A percentile compares a stretch with the other conserved stretches of the same genome.
phyloP scores from a whole-genome alignment of 2,888 invertebrate genomes.

The Laothoe populi region DNA sequence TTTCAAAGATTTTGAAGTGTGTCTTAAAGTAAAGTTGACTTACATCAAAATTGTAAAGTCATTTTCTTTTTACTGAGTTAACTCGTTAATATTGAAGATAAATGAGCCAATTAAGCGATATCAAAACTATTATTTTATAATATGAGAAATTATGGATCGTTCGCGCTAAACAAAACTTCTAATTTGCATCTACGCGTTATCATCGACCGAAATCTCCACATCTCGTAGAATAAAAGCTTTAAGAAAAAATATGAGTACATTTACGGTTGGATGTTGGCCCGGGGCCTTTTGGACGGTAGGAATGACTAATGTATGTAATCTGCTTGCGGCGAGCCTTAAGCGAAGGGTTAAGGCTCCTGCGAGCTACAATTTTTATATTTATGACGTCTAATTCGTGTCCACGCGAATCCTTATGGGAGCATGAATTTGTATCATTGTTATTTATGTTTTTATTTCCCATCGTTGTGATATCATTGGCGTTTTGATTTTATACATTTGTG shows the following conservation, averaged over 20 bases:
- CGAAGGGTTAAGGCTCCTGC: conserved; percentile 79
- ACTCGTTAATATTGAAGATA: no score
- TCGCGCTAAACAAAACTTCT: background rate
- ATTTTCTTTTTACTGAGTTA: no score
- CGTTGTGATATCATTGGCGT: no score
- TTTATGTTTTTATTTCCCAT: background rate
- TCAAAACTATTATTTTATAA: no score
- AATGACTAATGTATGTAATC: conserved; percentile 82
- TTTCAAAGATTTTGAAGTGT: no score
- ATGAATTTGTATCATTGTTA: background rate
- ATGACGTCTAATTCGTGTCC: conserved; percentile 66
- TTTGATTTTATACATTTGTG: no score
- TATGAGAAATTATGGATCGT: background rate
- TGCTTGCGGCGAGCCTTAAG: conserved; percentile 80
- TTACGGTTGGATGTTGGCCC: conserved; percentile 63
- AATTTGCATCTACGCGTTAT: conserved; percentile 31
- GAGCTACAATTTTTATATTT: conserved; percentile 63
- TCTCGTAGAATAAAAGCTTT: conserved; percentile 48
- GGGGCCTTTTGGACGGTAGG: conserved; percentile 75
- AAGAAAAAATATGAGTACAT: conserved; percentile 59
- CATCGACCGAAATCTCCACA: conserved; percentile 39
- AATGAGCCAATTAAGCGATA: no score
- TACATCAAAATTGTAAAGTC: no score
- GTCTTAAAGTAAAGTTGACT: no score
- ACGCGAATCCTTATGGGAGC: conserved; percentile 57